A percentile compares a stretch with the other conserved stretches of the same genome.
Conservation (phyloP, 2,797 vertebrate genomes). For the Brachyalestes nurse region DNA sequence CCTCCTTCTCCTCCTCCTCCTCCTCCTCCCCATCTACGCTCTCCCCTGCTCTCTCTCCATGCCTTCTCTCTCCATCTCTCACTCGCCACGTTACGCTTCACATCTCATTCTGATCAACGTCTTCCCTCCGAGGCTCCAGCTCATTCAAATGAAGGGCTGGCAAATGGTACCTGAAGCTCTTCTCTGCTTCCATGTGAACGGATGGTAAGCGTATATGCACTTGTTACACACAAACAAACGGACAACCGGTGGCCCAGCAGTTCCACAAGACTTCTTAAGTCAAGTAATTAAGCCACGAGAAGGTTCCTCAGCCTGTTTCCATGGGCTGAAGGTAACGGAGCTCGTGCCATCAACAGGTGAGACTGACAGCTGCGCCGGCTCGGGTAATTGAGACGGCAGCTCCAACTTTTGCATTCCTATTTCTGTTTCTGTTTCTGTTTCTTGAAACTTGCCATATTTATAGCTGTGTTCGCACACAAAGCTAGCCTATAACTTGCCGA, state of each 20-base stretch:
- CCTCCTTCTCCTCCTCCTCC: background rate
- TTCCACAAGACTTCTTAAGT: slow-evolving; percentile 29
- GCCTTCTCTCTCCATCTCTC: slow-evolving; percentile 47
- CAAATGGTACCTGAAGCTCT: slow-evolving; percentile 69
- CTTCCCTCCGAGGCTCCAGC: slow-evolving; percentile 60
- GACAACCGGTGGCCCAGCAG: slow-evolving; percentile 15
- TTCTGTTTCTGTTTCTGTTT: background rate
- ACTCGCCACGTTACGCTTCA: slow-evolving; percentile 59
- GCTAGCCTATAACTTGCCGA: slow-evolving; percentile 22
- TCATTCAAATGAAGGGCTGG: slow-evolving; percentile 69
- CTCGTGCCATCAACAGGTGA: slow-evolving; percentile 30
- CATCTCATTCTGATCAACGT: slow-evolving; percentile 73
- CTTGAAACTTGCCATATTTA: slow-evolving; percentile 13
- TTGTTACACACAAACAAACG: slow-evolving; percentile 8
- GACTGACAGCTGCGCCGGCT: background rate
- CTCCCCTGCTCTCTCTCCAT: slow-evolving; percentile 57
- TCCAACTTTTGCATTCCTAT: slow-evolving; percentile 6
- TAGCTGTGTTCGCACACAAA: background rate
- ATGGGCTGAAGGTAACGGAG: background rate
- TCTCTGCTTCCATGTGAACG: slow-evolving; percentile 3
- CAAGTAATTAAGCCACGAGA: slow-evolving; percentile 31
- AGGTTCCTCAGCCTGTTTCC: background rate
- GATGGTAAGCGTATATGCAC: background rate
- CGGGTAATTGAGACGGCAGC: slow-evolving; percentile 23
- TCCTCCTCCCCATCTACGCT: slow-evolving; percentile 1